These are phyloP conservation scores for Hippocampus kuda DNA, from an alignment of 2,797 vertebrate species.

Conservation along the genomic window DNA sequence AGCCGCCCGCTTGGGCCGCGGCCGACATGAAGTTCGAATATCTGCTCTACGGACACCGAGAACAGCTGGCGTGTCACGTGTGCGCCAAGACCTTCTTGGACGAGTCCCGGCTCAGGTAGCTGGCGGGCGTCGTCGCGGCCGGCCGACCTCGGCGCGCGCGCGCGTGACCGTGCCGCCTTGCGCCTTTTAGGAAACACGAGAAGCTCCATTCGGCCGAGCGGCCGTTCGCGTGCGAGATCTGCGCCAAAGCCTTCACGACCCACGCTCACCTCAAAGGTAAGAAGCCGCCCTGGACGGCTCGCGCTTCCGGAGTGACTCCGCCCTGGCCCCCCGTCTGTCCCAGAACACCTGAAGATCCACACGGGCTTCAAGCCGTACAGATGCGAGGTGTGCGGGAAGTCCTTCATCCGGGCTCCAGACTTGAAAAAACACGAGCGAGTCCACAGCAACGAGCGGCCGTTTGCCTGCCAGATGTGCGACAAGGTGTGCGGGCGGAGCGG, in stretches of 20 bases:
- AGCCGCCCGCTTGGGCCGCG: slow-evolving; percentile 81
- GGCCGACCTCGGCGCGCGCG: not conserved
- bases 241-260: slow-evolving; percentile 86
- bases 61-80: slow-evolving; percentile 85
- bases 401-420: slow-evolving; percentile 87
- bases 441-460: slow-evolving; percentile 89
- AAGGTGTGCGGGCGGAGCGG: slow-evolving; percentile 51
- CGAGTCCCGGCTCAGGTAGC: slow-evolving; percentile 69
- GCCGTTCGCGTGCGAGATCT: slow-evolving; percentile 88
- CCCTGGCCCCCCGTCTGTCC: slow-evolving; percentile 15
- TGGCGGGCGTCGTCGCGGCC: not conserved
- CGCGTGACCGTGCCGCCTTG: not conserved
- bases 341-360: slow-evolving; percentile 90
- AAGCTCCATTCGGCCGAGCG: slow-evolving; percentile 88
- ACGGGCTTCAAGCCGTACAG: slow-evolving; percentile 88
- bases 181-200: slow-evolving; percentile 74
- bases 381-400: slow-evolving; percentile 89
- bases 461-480: slow-evolving; percentile 90
- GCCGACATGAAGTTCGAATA: slow-evolving; percentile 98
- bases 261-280: slow-evolving; percentile 83
- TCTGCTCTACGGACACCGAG: slow-evolving; percentile 86
- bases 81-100: slow-evolving; percentile 93
- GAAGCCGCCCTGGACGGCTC: too few relatives aligned
- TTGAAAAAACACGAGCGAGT: slow-evolving; percentile 91
- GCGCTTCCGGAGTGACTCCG: not conserved